phyloP scores from a whole-genome alignment of 2,888 invertebrate species.

The Arrhopalites spinosus region DNA sequence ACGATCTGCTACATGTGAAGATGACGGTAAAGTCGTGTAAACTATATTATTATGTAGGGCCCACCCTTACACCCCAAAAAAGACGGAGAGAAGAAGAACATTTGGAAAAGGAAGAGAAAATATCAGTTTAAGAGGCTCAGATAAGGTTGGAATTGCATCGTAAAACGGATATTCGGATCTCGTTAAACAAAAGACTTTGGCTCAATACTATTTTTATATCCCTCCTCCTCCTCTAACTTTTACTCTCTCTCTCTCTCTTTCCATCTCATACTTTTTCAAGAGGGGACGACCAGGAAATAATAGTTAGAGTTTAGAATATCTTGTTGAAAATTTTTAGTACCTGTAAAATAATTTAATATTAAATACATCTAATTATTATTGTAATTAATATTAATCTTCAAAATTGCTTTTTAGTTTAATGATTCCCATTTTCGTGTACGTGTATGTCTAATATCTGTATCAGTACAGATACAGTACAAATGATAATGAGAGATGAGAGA shows the following conservation, averaged over 20 bases:
- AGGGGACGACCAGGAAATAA: not conserved
- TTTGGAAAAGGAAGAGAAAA: conserved; percentile 9
- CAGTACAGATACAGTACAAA: too few relatives aligned
- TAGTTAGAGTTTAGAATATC: too few relatives aligned
- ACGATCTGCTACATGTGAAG: conserved; percentile 24
- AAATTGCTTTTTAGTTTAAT: too few relatives aligned
- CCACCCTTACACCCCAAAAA: not conserved
- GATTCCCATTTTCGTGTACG: too few relatives aligned
- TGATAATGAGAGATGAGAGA: too few relatives aligned
- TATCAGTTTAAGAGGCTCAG: conserved; percentile 13
- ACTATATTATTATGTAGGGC: not conserved
- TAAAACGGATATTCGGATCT: conserved; percentile 31
- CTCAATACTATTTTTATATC: conserved; percentile 27
- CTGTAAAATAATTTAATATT: too few relatives aligned
- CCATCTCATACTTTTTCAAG: conserved; percentile 2
- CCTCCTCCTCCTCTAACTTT: too few relatives aligned
- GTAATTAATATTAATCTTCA: too few relatives aligned
- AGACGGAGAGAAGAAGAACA: not conserved
- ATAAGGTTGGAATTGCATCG: conserved; percentile 30
- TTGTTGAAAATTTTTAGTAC: too few relatives aligned
- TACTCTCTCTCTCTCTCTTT: not conserved
- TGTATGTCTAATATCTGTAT: too few relatives aligned
- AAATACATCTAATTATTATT: too few relatives aligned
- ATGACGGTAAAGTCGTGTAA: conserved; percentile 17
- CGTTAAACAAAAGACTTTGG: conserved; percentile 21